Conservation (phyloP, 1,140 invertebrate genomes). For the Bombus picipes region DNA sequence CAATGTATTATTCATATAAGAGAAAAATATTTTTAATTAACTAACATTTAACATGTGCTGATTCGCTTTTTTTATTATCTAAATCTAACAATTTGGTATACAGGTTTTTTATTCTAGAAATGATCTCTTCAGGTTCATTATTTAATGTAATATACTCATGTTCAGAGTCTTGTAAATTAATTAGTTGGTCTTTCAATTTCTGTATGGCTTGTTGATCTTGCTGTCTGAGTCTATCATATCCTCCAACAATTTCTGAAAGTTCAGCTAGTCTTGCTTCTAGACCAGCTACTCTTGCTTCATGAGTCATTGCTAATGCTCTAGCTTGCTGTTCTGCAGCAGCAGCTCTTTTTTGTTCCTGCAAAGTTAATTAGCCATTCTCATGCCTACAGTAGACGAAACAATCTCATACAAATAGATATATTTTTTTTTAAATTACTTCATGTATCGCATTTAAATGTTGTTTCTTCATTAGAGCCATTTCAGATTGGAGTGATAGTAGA, state of each 20-base stretch:
- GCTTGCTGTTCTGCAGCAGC: conserved; percentile 87
- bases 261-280: conserved; percentile 91
- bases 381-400: not conserved
- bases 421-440: conserved; percentile 79
- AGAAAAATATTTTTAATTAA: conserved; percentile 10
- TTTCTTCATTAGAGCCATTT: conserved; percentile 88
- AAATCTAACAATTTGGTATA: conserved; percentile 73
- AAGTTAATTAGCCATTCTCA: conserved; percentile 47
- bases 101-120: conserved; percentile 73
- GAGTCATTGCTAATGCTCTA: conserved; percentile 85
- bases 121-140: conserved; percentile 73
- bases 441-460: conserved; percentile 87
- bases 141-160: conserved; percentile 69
- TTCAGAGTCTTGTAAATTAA: conserved; percentile 76
- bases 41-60: conserved; percentile 75
- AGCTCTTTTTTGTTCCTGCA: conserved; percentile 86
- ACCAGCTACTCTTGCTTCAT: conserved; percentile 90
- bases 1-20: not conserved
- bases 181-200: conserved; percentile 85
- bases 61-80: conserved; percentile 73
- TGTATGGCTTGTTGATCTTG: conserved; percentile 90
- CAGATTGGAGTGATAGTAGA: conserved; percentile 87
- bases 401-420: not conserved
- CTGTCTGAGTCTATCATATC: conserved; percentile 88
- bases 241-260: conserved; percentile 90